Conservation (phyloP, 2,797 vertebrate species). For the Pantherophis alleghaniensis region DNA sequence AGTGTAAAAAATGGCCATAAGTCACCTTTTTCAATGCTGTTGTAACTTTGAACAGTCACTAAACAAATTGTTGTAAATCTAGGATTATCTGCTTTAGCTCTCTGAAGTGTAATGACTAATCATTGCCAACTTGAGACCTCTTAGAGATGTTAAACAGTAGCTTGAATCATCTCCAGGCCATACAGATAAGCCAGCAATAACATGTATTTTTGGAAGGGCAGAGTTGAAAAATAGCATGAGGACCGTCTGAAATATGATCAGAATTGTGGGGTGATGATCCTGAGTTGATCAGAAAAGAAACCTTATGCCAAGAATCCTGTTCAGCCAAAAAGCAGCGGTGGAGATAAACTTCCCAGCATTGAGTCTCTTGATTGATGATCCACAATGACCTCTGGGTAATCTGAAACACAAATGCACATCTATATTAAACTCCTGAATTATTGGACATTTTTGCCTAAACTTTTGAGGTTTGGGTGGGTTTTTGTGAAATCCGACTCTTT, state of each 20-base stretch:
- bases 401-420: neutral
- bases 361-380: neutral
- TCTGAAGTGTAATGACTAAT: neutral
- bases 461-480: neutral
- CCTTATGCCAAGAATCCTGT: neutral
- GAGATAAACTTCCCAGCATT: neutral
- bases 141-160: neutral
- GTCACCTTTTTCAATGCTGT: neutral
- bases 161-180: neutral
- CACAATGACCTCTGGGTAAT: neutral
- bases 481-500: neutral
- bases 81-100: neutral
- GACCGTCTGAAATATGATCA: neutral
- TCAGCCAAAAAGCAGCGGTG: neutral
- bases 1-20: neutral
- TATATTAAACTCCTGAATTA: neutral
- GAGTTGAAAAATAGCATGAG: neutral
- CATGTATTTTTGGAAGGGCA: neutral
- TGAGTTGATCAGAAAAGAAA: neutral
- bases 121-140: neutral
- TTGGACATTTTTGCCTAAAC: neutral
- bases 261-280: neutral
- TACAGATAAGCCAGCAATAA: neutral
- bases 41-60: neutral
- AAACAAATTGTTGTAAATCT: neutral